phyloP scores from a whole-genome alignment of 2,113 vertebrate genomes.

The Pseudopodoces humilis region DNA sequence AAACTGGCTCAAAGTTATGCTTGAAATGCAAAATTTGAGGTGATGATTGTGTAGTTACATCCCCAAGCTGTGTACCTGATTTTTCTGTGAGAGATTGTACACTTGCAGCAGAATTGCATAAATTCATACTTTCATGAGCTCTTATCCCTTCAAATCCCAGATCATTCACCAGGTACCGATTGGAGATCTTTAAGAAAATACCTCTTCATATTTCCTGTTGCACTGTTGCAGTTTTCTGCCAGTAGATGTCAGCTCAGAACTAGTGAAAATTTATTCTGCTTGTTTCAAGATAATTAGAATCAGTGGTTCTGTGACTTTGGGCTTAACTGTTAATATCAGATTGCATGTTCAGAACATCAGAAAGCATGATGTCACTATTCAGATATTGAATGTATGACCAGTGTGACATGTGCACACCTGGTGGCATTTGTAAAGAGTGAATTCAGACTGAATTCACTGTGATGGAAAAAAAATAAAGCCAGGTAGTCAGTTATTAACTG shows the following conservation, averaged over 20 bases:
- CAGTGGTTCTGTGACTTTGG: background rate
- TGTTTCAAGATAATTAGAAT: background rate
- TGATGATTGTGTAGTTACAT: background rate
- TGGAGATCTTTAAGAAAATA: background rate
- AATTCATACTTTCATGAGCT: background rate
- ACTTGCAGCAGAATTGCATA: background rate
- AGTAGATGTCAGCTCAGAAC: conserved; percentile 59
- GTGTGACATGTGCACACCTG: background rate
- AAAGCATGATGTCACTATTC: background rate
- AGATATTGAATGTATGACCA: background rate
- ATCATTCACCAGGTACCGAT: background rate
- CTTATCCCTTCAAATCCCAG: background rate
- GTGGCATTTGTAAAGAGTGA: background rate
- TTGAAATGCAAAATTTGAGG: background rate
- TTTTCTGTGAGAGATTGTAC: background rate
- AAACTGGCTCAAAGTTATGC: background rate
- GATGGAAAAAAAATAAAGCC: background rate
- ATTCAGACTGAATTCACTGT: background rate
- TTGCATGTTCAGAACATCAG: background rate
- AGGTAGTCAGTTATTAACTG: background rate
- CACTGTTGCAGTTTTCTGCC: conserved; percentile 8
- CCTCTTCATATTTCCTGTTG: background rate
- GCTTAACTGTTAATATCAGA: background rate
- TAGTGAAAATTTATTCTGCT: conserved; percentile 1
- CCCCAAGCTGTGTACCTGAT: background rate